These are phyloP conservation scores for Dendrocopos noguchii DNA, from an alignment of 2,113 vertebrate species.

Conservation along the genomic window DNA sequence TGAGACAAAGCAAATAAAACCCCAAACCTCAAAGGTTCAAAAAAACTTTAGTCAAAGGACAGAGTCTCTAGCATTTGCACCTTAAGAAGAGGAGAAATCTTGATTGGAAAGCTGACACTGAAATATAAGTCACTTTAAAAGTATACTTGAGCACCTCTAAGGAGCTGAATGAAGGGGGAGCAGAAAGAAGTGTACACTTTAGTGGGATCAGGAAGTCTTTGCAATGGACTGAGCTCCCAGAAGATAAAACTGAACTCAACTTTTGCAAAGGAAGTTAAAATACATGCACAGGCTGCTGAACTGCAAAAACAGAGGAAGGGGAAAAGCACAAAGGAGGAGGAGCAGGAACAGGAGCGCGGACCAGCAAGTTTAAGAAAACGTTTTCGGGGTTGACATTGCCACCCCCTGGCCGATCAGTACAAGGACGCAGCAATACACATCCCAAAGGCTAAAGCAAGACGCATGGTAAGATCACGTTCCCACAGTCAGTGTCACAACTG, in stretches of 20 bases:
- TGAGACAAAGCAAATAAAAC: neutral
- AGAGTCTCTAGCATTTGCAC: neutral
- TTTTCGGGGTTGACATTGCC: neutral
- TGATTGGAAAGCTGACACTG: neutral
- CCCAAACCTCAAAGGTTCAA: neutral
- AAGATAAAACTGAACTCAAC: neutral
- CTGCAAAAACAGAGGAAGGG: neutral
- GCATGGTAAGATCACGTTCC: rapidly evolving
- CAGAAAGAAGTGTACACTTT: neutral
- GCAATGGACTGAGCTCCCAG: neutral
- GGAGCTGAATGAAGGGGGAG: neutral
- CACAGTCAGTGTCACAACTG: rapidly evolving
- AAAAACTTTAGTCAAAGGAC: neutral
- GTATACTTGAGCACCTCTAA: neutral
- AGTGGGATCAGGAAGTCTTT: neutral
- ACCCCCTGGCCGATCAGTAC: neutral
- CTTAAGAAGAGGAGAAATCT: neutral
- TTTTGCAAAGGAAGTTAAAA: neutral
- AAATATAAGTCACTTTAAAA: neutral
- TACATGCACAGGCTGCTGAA: neutral
- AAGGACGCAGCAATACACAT: rapidly evolving
- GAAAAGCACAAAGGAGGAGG: neutral
- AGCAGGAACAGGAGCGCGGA: neutral
- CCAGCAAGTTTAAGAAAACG: neutral
- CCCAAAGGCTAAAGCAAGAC: neutral